A percentile compares a stretch with the other conserved stretches of the same genome.
These are phyloP conservation scores for Atta texana DNA, from an alignment of 1,140 invertebrate species.

Conservation along the genomic window DNA sequence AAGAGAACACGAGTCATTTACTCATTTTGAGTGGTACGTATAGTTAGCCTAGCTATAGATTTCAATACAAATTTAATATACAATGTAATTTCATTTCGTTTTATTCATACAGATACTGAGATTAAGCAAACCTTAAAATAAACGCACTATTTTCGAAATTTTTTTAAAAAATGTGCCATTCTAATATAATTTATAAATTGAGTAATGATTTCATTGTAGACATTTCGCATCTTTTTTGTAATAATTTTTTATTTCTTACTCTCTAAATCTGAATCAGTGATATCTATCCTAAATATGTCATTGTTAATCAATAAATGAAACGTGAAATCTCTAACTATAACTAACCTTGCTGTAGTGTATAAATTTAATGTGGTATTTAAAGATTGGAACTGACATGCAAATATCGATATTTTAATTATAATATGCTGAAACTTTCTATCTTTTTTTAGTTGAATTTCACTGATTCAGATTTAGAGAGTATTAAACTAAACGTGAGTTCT, in stretches of 20 bases:
- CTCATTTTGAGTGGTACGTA: not conserved
- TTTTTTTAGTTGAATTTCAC: no score
- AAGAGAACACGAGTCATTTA: conserved; percentile 23
- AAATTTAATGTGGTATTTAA: no score
- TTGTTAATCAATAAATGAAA: no score
- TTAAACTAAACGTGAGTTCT: not conserved
- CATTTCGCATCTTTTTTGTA: not conserved
- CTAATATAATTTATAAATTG: not conserved
- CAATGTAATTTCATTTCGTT: not conserved
- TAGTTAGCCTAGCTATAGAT: not conserved
- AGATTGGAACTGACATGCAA: no score
- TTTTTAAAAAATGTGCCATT: not conserved
- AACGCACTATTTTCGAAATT: not conserved
- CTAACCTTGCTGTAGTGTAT: no score
- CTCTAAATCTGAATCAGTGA: no score
- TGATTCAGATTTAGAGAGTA: not conserved
- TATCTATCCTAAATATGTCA: no score
- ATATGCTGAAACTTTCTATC: no score
- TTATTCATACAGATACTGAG: not conserved
- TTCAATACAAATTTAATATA: not conserved
- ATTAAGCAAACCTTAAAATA: not conserved
- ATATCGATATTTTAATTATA: no score
- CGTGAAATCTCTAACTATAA: no score
- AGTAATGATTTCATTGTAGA: not conserved
- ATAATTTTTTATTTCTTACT: not conserved